Percentiles rank a stretch among this genome's conserved stretches.
phyloP scores from a whole-genome alignment of 2,797 vertebrate species.

The Pantherophis alleghaniensis region DNA sequence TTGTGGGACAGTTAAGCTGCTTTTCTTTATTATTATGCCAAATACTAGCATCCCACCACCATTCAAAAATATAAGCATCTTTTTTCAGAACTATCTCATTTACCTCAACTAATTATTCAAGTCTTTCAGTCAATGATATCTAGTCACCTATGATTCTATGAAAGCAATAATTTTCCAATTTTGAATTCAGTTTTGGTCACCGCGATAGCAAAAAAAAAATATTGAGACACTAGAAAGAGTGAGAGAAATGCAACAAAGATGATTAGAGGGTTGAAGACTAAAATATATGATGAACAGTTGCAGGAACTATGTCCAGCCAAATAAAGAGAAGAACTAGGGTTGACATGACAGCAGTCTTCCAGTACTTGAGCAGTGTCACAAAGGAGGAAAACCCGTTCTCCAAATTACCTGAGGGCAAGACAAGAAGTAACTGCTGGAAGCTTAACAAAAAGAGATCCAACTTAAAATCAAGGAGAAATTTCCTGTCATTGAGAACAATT shows the following conservation, averaged over 20 bases:
- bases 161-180: not conserved
- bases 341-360: not conserved
- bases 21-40: not conserved
- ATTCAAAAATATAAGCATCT: not conserved
- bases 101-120: not conserved
- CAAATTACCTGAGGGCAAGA: not conserved
- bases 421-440: not conserved
- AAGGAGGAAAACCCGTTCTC: not conserved
- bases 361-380: not conserved
- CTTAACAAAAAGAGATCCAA: not conserved
- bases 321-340: not conserved
- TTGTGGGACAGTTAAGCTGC: not conserved
- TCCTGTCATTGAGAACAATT: not conserved
- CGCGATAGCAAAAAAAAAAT: rapidly evolving
- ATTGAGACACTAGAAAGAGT: not conserved
- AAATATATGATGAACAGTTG: not conserved
- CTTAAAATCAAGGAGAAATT: not conserved
- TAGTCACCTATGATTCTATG: not conserved
- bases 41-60: not conserved
- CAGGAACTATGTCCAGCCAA: not conserved
- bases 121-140: not conserved
- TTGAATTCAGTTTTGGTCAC: not conserved
- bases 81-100: not conserved
- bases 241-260: not conserved
- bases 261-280: not conserved